Evolutionary conservation across 1,140 invertebrate species (phyloP), one percentile per base, ranked within the genome.

Genomic region (Drosophila nigrodunni): DNA sequence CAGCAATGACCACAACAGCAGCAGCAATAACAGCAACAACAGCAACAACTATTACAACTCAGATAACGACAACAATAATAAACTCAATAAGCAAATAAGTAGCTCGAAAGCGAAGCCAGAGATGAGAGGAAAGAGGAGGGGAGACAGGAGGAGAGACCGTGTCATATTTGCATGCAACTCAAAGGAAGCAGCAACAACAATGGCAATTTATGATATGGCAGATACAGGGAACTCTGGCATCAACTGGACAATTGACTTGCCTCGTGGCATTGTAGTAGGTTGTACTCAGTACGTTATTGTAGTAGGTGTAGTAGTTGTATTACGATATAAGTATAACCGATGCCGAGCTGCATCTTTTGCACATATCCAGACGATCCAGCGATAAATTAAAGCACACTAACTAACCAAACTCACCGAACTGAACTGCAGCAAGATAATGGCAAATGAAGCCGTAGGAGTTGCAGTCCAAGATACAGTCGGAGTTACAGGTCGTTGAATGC

Each of bases 381-480:
- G 80, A 88, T 87, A 87, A 87, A 83, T 87, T 87, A 88, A 83
- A 68, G 74, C 67, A 43, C 64, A 78, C 83, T 88, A 87, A 87
- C 83, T 88, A 83, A 89, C 62, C 54, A 37, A 18, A 15, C 80
- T 59, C 49, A 30, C 25, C 25, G 25, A 30, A 30, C 25, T 30
- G 25, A 30, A 67, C 68, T 55, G 69, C 72, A 79, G 82, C 57
- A 57, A 57, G 54, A 89, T 88, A 88, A 88, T 88, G 85, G 80
- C 85, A 89, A 89, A 88, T 88, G 77, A 83, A 88, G 85, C 83
- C 83, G 83, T 88, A 88, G 85, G 83, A 89, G 62, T 65, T 34
- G 25, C 13, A 60, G 25, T 41, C 39, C 39, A 41, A 10, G 25
- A 30, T 34, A 8, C 68, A 49, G 43, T 34, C 35, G 2, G 13